These are phyloP conservation scores for Cryptomyrus ogoouensis DNA, from an alignment of 2,113 vertebrate genomes.

Conservation along the genomic window DNA sequence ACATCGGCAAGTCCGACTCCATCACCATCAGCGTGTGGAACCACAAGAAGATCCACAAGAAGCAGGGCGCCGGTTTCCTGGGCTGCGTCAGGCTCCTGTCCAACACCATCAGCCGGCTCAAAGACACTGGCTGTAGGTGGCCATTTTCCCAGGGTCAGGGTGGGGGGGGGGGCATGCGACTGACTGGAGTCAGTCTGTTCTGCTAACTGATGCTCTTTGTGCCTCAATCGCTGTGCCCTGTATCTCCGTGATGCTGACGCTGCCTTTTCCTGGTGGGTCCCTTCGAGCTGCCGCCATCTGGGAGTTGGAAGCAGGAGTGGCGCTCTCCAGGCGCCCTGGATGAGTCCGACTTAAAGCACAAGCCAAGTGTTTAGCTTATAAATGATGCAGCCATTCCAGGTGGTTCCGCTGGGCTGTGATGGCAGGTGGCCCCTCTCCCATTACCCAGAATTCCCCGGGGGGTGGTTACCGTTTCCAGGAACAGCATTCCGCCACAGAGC, in stretches of 20 bases:
- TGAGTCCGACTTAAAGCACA: background rate
- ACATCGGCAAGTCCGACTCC: constrained; percentile 94
- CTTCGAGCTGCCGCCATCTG: background rate
- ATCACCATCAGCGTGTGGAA: constrained; percentile 99
- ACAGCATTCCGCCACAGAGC: background rate
- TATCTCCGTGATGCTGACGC: background rate
- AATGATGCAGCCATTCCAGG: background rate
- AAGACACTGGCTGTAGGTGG: constrained; percentile 97
- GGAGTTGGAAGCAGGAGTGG: background rate
- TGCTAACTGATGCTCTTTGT: background rate
- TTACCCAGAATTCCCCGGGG: background rate
- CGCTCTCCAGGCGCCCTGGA: background rate
- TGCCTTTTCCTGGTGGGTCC: background rate
- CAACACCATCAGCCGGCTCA: constrained; percentile 94
- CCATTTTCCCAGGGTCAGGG: constrained; percentile 9
- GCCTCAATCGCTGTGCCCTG: background rate
- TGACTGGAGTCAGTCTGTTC: background rate
- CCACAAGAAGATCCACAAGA: constrained; percentile 99
- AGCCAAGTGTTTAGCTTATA: background rate
- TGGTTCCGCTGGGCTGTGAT: background rate
- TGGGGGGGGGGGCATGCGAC: background rate
- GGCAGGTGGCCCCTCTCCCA: background rate
- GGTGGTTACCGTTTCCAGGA: background rate
- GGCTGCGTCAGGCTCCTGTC: constrained; percentile 96
- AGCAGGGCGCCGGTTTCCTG: constrained; percentile 96